Conservation (phyloP, 2,888 invertebrate genomes). For the Cotesia congregata region DNA sequence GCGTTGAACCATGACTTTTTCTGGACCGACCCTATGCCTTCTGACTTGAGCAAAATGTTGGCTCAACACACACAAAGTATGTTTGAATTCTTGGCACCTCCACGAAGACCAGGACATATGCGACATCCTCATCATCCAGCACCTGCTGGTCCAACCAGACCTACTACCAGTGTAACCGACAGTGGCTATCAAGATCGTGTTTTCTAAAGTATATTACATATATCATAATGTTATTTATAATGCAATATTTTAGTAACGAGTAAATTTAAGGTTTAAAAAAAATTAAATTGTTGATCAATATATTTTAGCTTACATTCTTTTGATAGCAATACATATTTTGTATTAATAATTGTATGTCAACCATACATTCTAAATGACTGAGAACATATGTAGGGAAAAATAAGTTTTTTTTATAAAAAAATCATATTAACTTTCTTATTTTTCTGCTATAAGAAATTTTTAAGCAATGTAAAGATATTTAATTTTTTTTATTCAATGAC, state of each 20-base stretch:
- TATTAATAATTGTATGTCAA: background rate
- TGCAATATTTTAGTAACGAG: background rate
- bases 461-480: background rate
- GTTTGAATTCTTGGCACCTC: conserved; percentile 92
- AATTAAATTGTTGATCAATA: background rate
- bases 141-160: conserved; percentile 71
- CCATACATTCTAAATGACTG: background rate
- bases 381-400: background rate
- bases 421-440: background rate
- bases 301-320: background rate
- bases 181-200: conserved; percentile 90
- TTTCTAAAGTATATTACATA: conserved; percentile 72
- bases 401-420: background rate
- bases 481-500: background rate
- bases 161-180: conserved; percentile 77
- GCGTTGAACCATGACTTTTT: conserved; percentile 98
- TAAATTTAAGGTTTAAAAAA: background rate
- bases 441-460: background rate
- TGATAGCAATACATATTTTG: conserved; percentile 5
- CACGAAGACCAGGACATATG: conserved; percentile 79
- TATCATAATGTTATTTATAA: background rate
- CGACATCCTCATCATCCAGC: conserved; percentile 80
- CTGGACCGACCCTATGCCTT: conserved; percentile 98
- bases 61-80: conserved; percentile 92
- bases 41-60: conserved; percentile 91